Conservation (phyloP, 2,113 vertebrate species). For the Irena cyanogastra region DNA sequence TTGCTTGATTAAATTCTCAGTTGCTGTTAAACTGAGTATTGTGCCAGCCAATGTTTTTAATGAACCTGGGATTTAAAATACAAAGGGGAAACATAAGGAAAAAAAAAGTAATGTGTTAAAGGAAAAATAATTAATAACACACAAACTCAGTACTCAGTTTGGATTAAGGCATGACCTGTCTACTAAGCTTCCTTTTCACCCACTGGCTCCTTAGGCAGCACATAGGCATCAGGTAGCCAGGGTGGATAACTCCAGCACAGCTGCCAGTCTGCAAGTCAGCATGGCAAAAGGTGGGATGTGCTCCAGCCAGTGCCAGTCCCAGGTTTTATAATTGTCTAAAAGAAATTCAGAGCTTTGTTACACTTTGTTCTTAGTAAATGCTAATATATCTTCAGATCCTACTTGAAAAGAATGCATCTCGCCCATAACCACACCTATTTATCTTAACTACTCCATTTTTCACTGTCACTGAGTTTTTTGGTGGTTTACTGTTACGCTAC, state of each 20-base stretch:
- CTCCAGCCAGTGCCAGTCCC: neutral
- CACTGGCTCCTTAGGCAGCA: neutral
- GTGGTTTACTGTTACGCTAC: neutral
- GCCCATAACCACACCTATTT: neutral
- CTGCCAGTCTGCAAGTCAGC: neutral
- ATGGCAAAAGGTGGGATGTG: rapidly evolving
- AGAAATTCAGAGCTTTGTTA: neutral
- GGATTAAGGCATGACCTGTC: neutral
- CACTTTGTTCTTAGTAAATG: neutral
- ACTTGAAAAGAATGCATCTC: neutral
- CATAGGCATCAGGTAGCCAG: rapidly evolving
- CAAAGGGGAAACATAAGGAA: neutral
- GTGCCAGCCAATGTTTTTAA: neutral
- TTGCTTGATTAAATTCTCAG: neutral
- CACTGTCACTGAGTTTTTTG: neutral
- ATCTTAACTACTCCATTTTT: neutral
- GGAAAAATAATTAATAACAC: neutral
- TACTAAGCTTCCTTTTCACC: neutral
- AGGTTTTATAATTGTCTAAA: neutral
- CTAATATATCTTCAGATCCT: neutral
- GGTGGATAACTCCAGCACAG: neutral
- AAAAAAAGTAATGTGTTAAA: neutral
- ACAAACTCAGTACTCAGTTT: neutral
- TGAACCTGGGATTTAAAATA: neutral
- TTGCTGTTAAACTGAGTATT: neutral